phyloP scores from a whole-genome alignment of 2,113 vertebrate species.

The Takifugu bimaculatus region DNA sequence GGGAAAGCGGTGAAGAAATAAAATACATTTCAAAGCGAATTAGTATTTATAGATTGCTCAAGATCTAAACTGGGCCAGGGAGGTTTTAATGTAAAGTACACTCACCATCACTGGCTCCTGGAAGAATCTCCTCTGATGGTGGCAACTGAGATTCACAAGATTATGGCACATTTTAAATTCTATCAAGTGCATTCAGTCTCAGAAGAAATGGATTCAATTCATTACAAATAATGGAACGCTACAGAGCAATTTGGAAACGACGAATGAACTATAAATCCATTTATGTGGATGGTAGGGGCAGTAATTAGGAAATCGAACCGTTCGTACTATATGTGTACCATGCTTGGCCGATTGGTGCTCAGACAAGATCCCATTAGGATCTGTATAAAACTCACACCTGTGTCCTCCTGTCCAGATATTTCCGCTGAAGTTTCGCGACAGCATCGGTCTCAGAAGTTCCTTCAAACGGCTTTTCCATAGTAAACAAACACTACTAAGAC shows the following conservation, averaged over 20 bases:
- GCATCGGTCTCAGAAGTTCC: background rate
- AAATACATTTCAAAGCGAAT: too few relatives aligned
- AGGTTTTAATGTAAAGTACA: background rate
- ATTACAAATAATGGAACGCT: too few relatives aligned
- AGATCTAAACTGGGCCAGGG: background rate
- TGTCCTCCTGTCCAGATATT: constrained; percentile 37
- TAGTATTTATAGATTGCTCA: too few relatives aligned
- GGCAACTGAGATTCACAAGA: constrained; percentile 15
- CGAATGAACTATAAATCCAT: background rate
- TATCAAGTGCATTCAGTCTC: too few relatives aligned
- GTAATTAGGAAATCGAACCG: background rate
- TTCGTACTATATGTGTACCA: too few relatives aligned
- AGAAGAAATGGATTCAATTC: too few relatives aligned
- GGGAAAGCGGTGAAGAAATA: too few relatives aligned
- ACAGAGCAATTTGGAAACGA: too few relatives aligned
- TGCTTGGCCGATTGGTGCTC: background rate
- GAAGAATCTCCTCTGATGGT: background rate
- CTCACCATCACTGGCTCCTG: constrained; percentile 14
- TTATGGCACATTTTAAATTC: background rate
- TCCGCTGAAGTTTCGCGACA: constrained; percentile 31
- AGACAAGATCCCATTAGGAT: background rate
- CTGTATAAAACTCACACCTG: constrained; percentile 29
- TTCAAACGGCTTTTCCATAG: constrained; percentile 17
- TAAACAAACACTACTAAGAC: rapidly evolving
- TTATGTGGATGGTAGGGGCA: background rate